Conservation (phyloP, 2,113 vertebrate species). For the Colius striatus region DNA sequence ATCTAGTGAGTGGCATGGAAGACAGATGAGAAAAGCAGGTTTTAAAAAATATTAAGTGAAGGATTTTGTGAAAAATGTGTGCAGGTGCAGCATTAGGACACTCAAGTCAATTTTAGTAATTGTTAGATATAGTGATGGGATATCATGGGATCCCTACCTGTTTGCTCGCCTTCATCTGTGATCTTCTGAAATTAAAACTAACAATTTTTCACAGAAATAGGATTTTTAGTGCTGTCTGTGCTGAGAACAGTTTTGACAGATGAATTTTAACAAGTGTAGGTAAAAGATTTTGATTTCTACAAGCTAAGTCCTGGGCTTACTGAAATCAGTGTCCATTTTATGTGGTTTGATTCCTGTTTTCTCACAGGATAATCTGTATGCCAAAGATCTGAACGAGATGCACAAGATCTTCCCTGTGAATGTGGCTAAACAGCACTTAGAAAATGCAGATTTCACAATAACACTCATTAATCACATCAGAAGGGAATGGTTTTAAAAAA, state of each 20-base stretch:
- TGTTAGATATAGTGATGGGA: neutral
- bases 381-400: neutral
- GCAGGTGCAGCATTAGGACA: neutral
- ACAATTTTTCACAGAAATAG: neutral
- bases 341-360: neutral
- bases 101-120: neutral
- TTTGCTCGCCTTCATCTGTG: neutral
- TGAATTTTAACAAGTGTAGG: neutral
- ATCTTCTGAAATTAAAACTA: neutral
- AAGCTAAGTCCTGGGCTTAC: neutral
- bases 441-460: neutral
- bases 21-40: neutral
- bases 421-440: neutral
- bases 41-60: neutral
- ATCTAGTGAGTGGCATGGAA: neutral
- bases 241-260: neutral
- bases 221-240: neutral
- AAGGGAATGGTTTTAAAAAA: neutral
- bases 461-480: neutral
- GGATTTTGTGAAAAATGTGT: rapidly evolving
- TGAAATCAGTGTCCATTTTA: neutral
- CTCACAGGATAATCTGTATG: neutral
- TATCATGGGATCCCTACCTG: neutral
- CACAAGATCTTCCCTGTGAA: neutral
- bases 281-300: neutral